A percentile compares a stretch with the other conserved stretches of the same genome.
Conservation (phyloP, 2,888 invertebrate genomes). For the Tenthredo notha region DNA sequence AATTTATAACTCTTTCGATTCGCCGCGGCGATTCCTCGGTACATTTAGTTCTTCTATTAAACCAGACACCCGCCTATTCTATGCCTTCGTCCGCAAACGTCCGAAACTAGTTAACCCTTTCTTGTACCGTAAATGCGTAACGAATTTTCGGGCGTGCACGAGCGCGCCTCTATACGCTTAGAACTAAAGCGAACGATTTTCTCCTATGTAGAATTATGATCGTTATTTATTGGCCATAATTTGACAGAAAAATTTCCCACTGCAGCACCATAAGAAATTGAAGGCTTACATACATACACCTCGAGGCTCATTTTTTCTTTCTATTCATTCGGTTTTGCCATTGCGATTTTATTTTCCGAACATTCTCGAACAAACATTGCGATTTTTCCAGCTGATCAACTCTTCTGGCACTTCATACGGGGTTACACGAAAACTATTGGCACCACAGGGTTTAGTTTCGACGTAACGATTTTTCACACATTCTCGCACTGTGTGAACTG, state of each 20-base stretch:
- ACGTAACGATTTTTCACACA: background rate
- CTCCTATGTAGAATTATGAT: constrained; percentile 16
- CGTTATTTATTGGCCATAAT: constrained; percentile 28
- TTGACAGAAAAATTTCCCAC: constrained; percentile 33
- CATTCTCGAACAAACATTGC: background rate
- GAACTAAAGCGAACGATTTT: constrained; percentile 23
- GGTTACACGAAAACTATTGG: background rate
- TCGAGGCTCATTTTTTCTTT: background rate
- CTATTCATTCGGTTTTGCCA: background rate
- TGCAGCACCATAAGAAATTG: background rate
- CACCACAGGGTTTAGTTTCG: background rate
- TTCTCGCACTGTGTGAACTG: background rate
- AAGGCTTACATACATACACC: background rate
- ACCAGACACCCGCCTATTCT: constrained; percentile 35
- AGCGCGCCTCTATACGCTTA: background rate
- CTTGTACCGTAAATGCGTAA: constrained; percentile 40
- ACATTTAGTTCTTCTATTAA: constrained; percentile 33
- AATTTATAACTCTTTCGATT: constrained; percentile 66
- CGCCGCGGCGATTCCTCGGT: constrained; percentile 65
- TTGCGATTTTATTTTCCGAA: background rate
- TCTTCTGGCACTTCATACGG: background rate
- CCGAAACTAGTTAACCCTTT: constrained; percentile 51
- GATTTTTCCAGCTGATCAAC: background rate
- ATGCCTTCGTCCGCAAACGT: constrained; percentile 26
- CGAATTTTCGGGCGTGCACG: constrained; percentile 36